Evolutionary conservation across 1,140 invertebrate genomes (phyloP).

Genomic region (Cotesia vestalis): DNA sequence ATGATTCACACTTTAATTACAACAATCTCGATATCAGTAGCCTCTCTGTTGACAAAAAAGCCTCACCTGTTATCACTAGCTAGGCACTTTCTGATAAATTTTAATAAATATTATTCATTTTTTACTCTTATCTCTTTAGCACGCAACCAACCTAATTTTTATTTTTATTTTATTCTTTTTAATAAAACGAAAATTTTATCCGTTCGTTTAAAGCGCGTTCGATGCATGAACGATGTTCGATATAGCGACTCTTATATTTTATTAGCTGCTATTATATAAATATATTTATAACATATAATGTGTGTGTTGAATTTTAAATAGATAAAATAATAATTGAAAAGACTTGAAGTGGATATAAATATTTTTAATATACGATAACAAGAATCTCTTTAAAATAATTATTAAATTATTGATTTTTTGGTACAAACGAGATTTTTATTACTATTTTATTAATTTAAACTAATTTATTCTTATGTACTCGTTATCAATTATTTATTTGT

Average conservation of each 20-base stretch:
- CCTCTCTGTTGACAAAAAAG: not conserved
- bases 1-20: constrained; percentile 33
- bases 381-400: too few species aligned
- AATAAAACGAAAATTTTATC: not conserved
- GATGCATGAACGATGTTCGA: constrained; percentile 2
- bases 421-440: too few species aligned
- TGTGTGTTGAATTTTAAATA: not conserved
- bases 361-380: too few species aligned
- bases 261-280: not conserved
- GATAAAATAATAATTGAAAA: too few species aligned
- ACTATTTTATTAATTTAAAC: too few species aligned
- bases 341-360: too few species aligned
- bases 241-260: not conserved
- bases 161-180: not conserved
- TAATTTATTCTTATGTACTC: too few species aligned
- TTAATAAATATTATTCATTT: not conserved
- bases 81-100: constrained; percentile 20
- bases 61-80: constrained; percentile 13
- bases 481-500: too few species aligned
- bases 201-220: not conserved
- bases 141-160: not conserved
- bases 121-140: too few species aligned
- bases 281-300: not conserved
- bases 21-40: constrained; percentile 37
- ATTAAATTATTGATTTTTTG: too few species aligned